Percentiles rank a stretch among this genome's conserved stretches.
phyloP scores from a whole-genome alignment of 2,797 vertebrate genomes.

The Chrysocyon brachyurus region DNA sequence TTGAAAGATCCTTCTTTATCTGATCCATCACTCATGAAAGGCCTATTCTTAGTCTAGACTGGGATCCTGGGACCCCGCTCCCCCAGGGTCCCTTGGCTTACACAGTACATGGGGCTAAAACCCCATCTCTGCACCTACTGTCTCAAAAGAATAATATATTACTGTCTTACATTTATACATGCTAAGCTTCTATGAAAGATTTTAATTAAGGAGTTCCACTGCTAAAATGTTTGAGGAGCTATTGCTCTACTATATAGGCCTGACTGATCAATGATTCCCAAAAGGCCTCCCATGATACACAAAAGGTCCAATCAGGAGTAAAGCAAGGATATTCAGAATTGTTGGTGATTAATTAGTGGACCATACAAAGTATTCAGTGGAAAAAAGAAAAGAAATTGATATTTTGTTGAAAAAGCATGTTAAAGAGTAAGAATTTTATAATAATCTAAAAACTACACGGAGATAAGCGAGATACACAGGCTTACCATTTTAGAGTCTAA shows the following conservation, averaged over 20 bases:
- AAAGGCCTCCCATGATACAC: not conserved
- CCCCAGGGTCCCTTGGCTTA: not conserved
- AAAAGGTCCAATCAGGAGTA: not conserved
- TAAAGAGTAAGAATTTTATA: not conserved
- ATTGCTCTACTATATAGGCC: not conserved
- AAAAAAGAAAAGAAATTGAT: not conserved
- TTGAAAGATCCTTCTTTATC: not conserved
- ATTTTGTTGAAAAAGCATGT: not conserved
- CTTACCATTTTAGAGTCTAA: conserved; percentile 27
- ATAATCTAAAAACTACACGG: not conserved
- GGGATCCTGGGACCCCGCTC: not conserved
- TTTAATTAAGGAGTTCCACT: not conserved
- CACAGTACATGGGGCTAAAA: not conserved
- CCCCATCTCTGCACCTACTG: not conserved
- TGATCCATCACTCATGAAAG: not conserved
- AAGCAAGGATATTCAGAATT: conserved; percentile 1
- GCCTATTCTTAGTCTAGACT: not conserved
- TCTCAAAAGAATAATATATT: not conserved
- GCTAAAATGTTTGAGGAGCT: not conserved
- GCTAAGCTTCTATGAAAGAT: not conserved
- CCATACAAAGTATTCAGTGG: not conserved
- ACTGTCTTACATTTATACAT: not conserved
- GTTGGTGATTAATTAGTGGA: not conserved
- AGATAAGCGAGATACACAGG: not conserved
- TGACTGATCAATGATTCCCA: not conserved